Conservation (phyloP, 2,888 invertebrate genomes). For the Helicoverpa assulta region DNA sequence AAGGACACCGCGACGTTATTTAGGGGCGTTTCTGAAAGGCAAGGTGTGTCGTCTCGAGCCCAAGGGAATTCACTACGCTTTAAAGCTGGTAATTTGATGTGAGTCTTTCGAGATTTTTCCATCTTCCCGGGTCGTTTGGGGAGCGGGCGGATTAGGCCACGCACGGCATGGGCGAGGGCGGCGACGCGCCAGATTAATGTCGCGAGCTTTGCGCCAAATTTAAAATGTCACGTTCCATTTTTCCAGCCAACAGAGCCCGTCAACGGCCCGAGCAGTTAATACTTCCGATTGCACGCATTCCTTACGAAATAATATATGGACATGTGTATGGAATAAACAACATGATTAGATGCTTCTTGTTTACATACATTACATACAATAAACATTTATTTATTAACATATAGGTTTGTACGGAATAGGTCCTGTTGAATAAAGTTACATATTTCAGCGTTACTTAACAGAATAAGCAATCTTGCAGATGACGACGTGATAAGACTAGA, state of each 20-base stretch:
- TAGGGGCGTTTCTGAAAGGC: constrained; percentile 87
- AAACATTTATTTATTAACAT: constrained; percentile 29
- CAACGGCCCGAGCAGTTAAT: constrained; percentile 78
- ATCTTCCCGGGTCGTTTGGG: constrained; percentile 86
- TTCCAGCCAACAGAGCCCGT: constrained; percentile 84
- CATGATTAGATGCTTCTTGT: constrained; percentile 18
- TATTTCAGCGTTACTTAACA: constrained; percentile 57
- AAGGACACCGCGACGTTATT: constrained; percentile 86
- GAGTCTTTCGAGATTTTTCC: constrained; percentile 89
- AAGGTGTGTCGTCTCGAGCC: constrained; percentile 86
- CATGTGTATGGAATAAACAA: constrained; percentile 36
- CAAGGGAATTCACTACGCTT: constrained; percentile 87
- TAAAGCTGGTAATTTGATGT: constrained; percentile 90
- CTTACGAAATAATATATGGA: constrained; percentile 62
- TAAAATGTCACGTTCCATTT: constrained; percentile 89
- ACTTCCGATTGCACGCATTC: constrained; percentile 76
- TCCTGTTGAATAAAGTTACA: constrained; percentile 35
- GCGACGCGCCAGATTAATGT: constrained; percentile 88
- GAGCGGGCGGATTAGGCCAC: constrained; percentile 87
- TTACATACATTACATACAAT: constrained; percentile 5
- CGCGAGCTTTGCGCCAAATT: constrained; percentile 87
- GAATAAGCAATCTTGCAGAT: constrained; percentile 66
- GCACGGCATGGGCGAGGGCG: constrained; percentile 85
- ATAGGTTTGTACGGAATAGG: constrained; percentile 23
- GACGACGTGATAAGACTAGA: constrained; percentile 66